These are phyloP conservation scores for Agrypnus murinus DNA, from an alignment of 2,888 invertebrate species.

Conservation along the genomic window DNA sequence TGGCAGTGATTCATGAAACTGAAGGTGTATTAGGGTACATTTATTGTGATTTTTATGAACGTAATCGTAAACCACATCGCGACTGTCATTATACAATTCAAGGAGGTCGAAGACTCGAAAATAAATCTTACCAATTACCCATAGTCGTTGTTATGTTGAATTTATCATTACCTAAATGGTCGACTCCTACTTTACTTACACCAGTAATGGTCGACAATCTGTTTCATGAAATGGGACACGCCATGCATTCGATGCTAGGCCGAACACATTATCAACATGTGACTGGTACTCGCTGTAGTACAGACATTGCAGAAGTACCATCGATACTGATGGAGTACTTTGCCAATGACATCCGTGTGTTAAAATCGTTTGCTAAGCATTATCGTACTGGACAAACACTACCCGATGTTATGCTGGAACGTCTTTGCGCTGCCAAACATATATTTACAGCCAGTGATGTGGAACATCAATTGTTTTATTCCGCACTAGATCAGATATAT, in stretches of 20 bases:
- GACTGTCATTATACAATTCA: conserved; percentile 99
- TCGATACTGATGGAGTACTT: conserved; percentile 99
- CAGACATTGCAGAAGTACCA: conserved; percentile 99
- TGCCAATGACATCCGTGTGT: conserved; percentile 89
- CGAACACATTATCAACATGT: conserved; percentile 82
- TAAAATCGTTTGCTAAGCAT: conserved; percentile 91
- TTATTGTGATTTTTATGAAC: conserved; percentile 97
- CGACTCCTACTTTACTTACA: conserved; percentile 85
- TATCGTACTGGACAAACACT: conserved; percentile 91
- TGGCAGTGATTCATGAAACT: conserved; percentile 89
- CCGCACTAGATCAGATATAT: conserved; percentile 92
- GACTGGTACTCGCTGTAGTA: conserved; percentile 89
- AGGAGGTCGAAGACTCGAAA: conserved; percentile 87
- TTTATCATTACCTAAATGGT: conserved; percentile 83
- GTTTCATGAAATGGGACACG: conserved; percentile 99
- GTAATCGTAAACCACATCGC: conserved; percentile 94
- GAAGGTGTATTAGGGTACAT: conserved; percentile 90
- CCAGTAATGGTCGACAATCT: conserved; percentile 94
- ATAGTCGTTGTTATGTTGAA: conserved; percentile 96
- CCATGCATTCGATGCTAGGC: conserved; percentile 98
- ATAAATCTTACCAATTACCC: conserved; percentile 92
- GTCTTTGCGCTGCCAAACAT: conserved; percentile 89
- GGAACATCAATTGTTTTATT: conserved; percentile 85
- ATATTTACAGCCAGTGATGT: conserved; percentile 92
- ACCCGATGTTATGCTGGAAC: conserved; percentile 85